phyloP scores from a whole-genome alignment of 2,888 invertebrate species.

The Pseudoips prasinana region DNA sequence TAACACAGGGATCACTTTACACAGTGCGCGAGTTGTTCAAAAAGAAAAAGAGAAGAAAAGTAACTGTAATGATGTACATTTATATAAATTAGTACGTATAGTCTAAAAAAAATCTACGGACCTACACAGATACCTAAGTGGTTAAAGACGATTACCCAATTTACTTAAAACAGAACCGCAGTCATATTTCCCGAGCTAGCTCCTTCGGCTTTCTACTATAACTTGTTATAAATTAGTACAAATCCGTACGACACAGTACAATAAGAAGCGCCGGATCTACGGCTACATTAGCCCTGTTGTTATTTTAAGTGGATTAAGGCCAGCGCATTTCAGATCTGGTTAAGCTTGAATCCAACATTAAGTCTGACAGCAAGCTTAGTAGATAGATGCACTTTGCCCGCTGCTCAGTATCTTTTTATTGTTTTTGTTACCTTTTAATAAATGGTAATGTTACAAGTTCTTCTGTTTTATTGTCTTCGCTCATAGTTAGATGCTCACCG shows the following conservation, averaged over 20 bases:
- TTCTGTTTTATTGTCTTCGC: slow-evolving; percentile 8
- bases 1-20: too few relatives aligned
- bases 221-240: slow-evolving; percentile 53
- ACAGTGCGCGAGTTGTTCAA: too few relatives aligned
- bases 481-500: too few relatives aligned
- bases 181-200: slow-evolving; percentile 13
- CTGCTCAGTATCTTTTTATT: slow-evolving; percentile 22
- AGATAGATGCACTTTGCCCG: slow-evolving; percentile 56
- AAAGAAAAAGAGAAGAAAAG: too few relatives aligned
- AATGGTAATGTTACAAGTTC: neutral
- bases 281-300: slow-evolving; percentile 67
- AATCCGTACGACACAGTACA: slow-evolving; percentile 58
- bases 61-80: too few relatives aligned
- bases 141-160: too few relatives aligned
- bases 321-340: slow-evolving; percentile 75
- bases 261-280: slow-evolving; percentile 57
- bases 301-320: slow-evolving; percentile 79
- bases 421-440: slow-evolving; percentile 17
- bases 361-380: slow-evolving; percentile 63
- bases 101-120: too few relatives aligned
- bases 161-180: slow-evolving; percentile 16
- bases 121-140: too few relatives aligned
- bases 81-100: too few relatives aligned
- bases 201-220: slow-evolving; percentile 1
- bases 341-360: slow-evolving; percentile 71